phyloP scores from a whole-genome alignment of 2,113 vertebrate genomes.

The Mesitornis unicolor region DNA sequence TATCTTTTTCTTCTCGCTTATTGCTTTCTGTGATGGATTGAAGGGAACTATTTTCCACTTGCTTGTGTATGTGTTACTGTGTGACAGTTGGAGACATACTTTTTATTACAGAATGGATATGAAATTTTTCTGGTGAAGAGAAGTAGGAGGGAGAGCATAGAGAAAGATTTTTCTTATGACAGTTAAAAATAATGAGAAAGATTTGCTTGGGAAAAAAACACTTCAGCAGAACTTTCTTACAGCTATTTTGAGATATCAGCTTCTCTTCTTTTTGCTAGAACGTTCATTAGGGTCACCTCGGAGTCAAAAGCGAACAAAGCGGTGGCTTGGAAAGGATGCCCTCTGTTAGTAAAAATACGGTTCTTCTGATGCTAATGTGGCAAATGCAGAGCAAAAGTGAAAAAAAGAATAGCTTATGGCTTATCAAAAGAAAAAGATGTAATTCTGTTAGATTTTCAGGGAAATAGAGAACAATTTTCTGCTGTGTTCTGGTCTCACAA shows the following conservation, averaged over 20 bases:
- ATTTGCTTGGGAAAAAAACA: background rate
- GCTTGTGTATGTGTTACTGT: background rate
- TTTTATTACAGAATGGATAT: background rate
- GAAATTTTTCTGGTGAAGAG: background rate
- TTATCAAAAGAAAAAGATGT: background rate
- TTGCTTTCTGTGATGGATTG: background rate
- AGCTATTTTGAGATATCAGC: background rate
- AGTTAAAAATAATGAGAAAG: constrained; percentile 10
- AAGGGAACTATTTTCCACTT: background rate
- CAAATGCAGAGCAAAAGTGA: background rate
- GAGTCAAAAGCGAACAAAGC: background rate
- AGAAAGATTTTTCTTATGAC: background rate
- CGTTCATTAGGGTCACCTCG: background rate
- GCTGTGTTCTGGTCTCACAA: background rate
- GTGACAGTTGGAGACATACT: background rate
- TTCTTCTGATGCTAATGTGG: background rate
- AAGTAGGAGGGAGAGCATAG: constrained; percentile 5
- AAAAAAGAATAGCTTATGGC: background rate
- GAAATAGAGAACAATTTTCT: background rate
- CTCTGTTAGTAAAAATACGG: background rate
- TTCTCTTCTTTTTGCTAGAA: background rate
- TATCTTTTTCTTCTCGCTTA: background rate
- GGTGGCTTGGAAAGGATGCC: background rate
- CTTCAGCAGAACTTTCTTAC: background rate
- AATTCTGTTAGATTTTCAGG: background rate